A percentile compares a stretch with the other conserved stretches of the same genome.
Evolutionary conservation across 2,888 invertebrate genomes (phyloP).

Genomic region (Bimastos eiseni): DNA sequence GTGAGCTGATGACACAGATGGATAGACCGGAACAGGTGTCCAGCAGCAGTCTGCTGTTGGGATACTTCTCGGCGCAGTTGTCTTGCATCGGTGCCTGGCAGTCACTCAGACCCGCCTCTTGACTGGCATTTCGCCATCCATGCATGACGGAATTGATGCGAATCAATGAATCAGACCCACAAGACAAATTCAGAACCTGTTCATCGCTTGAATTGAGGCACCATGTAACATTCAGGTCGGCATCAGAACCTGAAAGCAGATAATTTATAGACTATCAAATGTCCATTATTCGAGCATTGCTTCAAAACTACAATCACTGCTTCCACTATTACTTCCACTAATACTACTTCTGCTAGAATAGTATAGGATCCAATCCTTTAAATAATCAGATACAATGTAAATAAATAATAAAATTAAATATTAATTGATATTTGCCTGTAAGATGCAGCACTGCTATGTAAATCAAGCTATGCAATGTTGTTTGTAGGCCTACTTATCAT

Average conservation of each 20-base stretch:
- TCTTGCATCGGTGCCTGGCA: not conserved
- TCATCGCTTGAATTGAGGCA: not conserved
- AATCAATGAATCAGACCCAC: not conserved
- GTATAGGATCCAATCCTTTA: too few relatives aligned
- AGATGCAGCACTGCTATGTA: not conserved
- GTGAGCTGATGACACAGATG: not conserved
- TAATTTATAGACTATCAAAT: not conserved
- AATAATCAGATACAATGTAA: too few relatives aligned
- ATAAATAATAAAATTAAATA: too few relatives aligned
- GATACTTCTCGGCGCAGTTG: not conserved
- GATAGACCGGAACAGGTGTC: slow-evolving; percentile 13
- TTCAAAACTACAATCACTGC: too few relatives aligned
- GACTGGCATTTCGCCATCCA: not conserved
- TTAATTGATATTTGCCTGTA: too few relatives aligned
- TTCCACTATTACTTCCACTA: too few relatives aligned
- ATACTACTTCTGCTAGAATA: too few relatives aligned
- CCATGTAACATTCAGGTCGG: not conserved
- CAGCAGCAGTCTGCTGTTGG: not conserved
- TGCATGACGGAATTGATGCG: slow-evolving; percentile 6
- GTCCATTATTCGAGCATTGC: too few relatives aligned
- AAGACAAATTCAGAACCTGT: not conserved
- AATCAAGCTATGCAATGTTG: not conserved
- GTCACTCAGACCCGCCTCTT: not conserved
- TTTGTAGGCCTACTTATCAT: too few relatives aligned
- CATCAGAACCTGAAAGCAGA: not conserved